Conservation (phyloP, 1,140 invertebrate species). For the Drosophila dunni region DNA sequence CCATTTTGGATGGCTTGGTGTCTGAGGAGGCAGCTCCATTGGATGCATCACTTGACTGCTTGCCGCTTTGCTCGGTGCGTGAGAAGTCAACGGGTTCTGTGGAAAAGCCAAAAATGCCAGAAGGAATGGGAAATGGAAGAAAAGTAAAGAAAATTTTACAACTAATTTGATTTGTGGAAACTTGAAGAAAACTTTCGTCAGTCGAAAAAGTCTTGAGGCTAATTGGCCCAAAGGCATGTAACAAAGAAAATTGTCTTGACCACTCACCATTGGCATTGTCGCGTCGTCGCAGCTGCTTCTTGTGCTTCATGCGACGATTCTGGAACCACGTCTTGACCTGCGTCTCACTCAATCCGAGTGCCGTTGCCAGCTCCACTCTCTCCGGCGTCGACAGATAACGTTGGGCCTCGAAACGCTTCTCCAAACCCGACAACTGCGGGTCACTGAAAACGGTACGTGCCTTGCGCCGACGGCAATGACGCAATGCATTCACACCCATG, state of each 20-base stretch:
- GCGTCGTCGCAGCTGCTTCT: slow-evolving; percentile 92
- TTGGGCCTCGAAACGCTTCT: slow-evolving; percentile 97
- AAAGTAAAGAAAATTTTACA: slow-evolving; percentile 43
- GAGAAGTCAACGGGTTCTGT: slow-evolving; percentile 84
- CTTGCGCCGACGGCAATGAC: slow-evolving; percentile 96
- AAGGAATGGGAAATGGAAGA: too few species aligned
- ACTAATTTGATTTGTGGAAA: slow-evolving; percentile 75
- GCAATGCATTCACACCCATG: slow-evolving; percentile 89
- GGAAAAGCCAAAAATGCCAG: slow-evolving; percentile 25
- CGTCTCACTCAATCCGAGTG: slow-evolving; percentile 97
- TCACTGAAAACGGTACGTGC: slow-evolving; percentile 99
- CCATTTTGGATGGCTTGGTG: slow-evolving; percentile 44
- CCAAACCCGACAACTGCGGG: slow-evolving; percentile 96
- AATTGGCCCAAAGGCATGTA: slow-evolving; percentile 53
- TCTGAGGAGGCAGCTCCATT: slow-evolving; percentile 40
- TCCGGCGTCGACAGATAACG: slow-evolving; percentile 99
- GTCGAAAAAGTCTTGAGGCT: slow-evolving; percentile 42
- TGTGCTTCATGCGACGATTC: slow-evolving; percentile 98
- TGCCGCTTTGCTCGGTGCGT: slow-evolving; percentile 66
- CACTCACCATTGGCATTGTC: slow-evolving; percentile 81
- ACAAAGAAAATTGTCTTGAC: slow-evolving; percentile 29
- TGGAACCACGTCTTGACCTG: slow-evolving; percentile 99
- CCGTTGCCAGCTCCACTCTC: slow-evolving; percentile 96
- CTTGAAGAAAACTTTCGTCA: slow-evolving; percentile 61
- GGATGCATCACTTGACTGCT: slow-evolving; percentile 55